Conservation (phyloP, 2,113 vertebrate species). For the Thalassoma bifasciatum region DNA sequence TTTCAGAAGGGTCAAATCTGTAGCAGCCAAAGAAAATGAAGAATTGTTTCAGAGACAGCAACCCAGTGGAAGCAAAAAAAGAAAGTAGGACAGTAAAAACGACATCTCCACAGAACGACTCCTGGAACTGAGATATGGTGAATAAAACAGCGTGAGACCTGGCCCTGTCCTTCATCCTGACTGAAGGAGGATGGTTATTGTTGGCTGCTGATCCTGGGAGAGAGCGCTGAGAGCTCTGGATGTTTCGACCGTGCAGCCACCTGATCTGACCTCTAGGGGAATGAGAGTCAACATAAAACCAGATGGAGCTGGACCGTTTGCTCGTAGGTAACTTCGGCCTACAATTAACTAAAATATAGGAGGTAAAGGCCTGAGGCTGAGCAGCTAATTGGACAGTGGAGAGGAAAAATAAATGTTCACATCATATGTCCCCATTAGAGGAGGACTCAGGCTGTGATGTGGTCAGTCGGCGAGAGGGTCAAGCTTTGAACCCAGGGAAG, state of each 20-base stretch:
- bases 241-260: slow-evolving; percentile 10
- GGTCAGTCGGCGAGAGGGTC: slow-evolving; percentile 38
- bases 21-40: background rate
- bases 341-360: background rate
- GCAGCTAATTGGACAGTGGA: slow-evolving; percentile 39
- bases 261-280: slow-evolving; percentile 8
- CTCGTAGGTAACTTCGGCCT: background rate
- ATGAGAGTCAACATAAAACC: background rate
- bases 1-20: too few relatives aligned
- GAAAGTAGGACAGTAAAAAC: slow-evolving; percentile 10
- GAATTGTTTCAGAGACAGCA: background rate
- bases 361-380: background rate
- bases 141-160: slow-evolving; percentile 17
- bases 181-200: slow-evolving; percentile 21
- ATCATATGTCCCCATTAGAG: slow-evolving; percentile 6
- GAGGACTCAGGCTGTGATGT: slow-evolving; percentile 41
- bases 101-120: slow-evolving; percentile 14
- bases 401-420: slow-evolving; percentile 35
- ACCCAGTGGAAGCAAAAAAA: background rate
- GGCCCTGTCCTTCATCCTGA: background rate
- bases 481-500: slow-evolving; percentile 47
- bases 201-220: slow-evolving; percentile 15
- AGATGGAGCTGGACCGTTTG: background rate
- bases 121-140: slow-evolving; percentile 11
- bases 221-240: background rate